Evolutionary conservation across 2,888 invertebrate species (phyloP).

Genomic region (Carterocephalus palaemon): DNA sequence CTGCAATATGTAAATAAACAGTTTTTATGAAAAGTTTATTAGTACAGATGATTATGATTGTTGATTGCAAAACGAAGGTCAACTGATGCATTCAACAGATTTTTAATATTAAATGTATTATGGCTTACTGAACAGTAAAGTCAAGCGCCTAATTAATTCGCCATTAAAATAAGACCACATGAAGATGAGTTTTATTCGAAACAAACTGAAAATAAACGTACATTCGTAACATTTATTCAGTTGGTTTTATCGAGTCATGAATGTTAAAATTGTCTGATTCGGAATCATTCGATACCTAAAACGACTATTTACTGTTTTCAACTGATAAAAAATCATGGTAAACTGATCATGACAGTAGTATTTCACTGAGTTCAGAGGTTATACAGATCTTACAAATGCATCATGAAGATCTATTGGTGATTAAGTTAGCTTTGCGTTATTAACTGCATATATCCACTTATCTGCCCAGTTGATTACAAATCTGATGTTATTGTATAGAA

Average conservation of each 20-base stretch:
- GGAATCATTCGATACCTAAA: no score
- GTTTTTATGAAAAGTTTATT: slow-evolving; percentile 48
- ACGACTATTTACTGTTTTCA: no score
- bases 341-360: slow-evolving; percentile 1
- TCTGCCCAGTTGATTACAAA: no score
- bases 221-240: no score
- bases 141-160: slow-evolving; percentile 36
- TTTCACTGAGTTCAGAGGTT: slow-evolving; percentile 8
- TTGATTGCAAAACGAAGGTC: slow-evolving; percentile 50
- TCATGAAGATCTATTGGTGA: neutral
- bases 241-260: no score
- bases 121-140: slow-evolving; percentile 29
- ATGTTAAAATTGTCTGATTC: no score
- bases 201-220: no score
- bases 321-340: no score
- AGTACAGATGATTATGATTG: slow-evolving; percentile 59
- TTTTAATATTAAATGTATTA: slow-evolving; percentile 35
- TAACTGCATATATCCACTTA: neutral
- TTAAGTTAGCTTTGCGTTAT: no score
- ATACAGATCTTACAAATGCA: slow-evolving; percentile 26
- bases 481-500: no score
- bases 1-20: slow-evolving; percentile 37
- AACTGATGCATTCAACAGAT: slow-evolving; percentile 44
- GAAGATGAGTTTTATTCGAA: no score
- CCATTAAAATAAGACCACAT: slow-evolving; percentile 46